Conservation (phyloP, 2,888 invertebrate species). For the Mythimna impura region DNA sequence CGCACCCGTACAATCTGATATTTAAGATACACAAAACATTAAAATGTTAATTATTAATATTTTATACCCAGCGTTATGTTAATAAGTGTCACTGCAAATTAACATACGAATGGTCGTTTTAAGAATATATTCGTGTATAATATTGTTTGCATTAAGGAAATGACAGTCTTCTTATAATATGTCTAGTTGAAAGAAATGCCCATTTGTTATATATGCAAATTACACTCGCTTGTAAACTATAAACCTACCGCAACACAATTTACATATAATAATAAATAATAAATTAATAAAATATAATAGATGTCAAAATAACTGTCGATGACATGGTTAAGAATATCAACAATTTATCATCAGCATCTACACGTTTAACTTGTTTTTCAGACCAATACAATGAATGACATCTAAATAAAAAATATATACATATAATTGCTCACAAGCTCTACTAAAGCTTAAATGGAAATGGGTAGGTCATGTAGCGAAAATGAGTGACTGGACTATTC, state of each 20-base stretch:
- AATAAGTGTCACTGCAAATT: constrained; percentile 50
- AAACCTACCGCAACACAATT: background rate
- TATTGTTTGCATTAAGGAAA: constrained; percentile 34
- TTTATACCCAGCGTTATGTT: constrained; percentile 36
- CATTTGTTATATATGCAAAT: constrained; percentile 42
- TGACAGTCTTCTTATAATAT: constrained; percentile 20
- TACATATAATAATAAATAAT: constrained; percentile 9
- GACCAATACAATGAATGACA: background rate
- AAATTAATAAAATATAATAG: constrained; percentile 9
- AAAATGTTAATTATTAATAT: constrained; percentile 47
- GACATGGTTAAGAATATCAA: background rate
- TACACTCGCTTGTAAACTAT: background rate
- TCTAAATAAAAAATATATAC: too few species aligned
- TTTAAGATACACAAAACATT: constrained; percentile 26
- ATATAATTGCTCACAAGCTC: too few species aligned
- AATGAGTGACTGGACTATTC: too few species aligned
- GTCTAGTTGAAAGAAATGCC: constrained; percentile 20
- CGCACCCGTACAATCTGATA: constrained; percentile 3
- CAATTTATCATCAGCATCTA: background rate
- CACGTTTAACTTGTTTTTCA: background rate
- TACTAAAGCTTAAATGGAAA: too few species aligned
- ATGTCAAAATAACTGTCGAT: constrained; percentile 17
- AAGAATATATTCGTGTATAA: constrained; percentile 28
- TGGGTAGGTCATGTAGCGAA: too few species aligned
- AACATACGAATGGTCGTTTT: constrained; percentile 44